Conservation (phyloP, 1,140 invertebrate species). For the Psix sp. region DNA sequence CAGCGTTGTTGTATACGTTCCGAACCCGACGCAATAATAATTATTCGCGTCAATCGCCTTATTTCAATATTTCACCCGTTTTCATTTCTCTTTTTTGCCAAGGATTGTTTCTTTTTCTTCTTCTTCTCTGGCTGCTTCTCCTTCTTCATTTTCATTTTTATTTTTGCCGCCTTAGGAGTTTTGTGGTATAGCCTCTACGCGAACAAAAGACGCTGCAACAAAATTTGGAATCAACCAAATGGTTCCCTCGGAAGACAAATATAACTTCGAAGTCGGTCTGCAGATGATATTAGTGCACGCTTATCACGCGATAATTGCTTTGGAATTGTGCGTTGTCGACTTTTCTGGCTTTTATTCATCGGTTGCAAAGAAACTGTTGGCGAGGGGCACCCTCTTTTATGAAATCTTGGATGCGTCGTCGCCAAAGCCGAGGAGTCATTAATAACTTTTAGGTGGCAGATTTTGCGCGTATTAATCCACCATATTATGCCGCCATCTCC, state of each 20-base stretch:
- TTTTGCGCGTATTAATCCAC: conserved; percentile 77
- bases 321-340: conserved; percentile 54
- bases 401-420: conserved; percentile 76
- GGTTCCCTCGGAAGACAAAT: no score
- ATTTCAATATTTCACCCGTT: conserved; percentile 51
- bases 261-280: no score
- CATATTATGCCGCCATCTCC: conserved; percentile 71
- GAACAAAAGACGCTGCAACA: no score
- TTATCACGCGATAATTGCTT: conserved; percentile 45
- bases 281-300: conserved; percentile 36
- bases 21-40: conserved; percentile 46
- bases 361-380: conserved; percentile 45
- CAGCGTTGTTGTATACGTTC: conserved; percentile 37
- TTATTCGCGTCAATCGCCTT: conserved; percentile 55
- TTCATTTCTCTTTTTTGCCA: conserved; percentile 8
- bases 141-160: no score
- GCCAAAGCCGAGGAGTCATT: conserved; percentile 70
- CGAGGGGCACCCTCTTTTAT: conserved; percentile 50
- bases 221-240: no score
- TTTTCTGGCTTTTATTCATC: conserved; percentile 57
- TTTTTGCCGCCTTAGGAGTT: no score
- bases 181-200: no score
- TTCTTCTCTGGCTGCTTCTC: no score
- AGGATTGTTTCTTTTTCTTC: no score
- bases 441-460: conserved; percentile 78